Evolutionary conservation across 2,113 vertebrate genomes (phyloP).

Genomic region (Dipodomys merriami): DNA sequence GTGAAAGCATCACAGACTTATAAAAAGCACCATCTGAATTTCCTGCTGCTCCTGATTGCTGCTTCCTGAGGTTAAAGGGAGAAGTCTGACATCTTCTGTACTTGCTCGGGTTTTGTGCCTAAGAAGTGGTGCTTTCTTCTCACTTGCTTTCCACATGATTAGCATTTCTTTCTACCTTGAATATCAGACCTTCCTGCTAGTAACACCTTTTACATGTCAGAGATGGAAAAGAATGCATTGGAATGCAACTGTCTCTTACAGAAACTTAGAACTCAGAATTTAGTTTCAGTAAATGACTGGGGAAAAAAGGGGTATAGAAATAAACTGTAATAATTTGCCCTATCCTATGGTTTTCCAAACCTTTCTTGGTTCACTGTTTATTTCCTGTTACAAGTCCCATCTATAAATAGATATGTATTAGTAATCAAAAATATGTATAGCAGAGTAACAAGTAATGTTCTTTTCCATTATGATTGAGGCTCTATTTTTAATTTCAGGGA

Average conservation of each 20-base stretch:
- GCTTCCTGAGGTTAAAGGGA: neutral
- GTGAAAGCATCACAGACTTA: constrained; percentile 4
- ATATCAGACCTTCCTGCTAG: neutral
- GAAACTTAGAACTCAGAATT: neutral
- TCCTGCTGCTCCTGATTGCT: neutral
- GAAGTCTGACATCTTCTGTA: neutral
- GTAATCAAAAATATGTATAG: too few relatives aligned
- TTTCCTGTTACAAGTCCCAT: neutral
- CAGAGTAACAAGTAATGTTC: neutral
- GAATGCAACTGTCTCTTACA: neutral
- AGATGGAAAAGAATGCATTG: neutral
- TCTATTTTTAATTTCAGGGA: neutral
- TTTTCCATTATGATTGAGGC: neutral
- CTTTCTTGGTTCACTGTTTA: neutral
- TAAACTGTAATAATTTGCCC: neutral
- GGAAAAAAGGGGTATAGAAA: neutral
- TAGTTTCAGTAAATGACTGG: neutral
- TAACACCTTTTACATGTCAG: neutral
- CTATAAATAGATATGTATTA: too few relatives aligned
- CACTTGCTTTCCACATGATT: neutral
- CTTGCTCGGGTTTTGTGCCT: neutral
- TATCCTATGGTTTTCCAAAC: neutral
- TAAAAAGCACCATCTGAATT: constrained; percentile 28
- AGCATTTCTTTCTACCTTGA: neutral
- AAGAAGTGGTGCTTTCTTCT: neutral